phyloP scores from a whole-genome alignment of 1,140 invertebrate species.

The Matsumurasca onukii region DNA sequence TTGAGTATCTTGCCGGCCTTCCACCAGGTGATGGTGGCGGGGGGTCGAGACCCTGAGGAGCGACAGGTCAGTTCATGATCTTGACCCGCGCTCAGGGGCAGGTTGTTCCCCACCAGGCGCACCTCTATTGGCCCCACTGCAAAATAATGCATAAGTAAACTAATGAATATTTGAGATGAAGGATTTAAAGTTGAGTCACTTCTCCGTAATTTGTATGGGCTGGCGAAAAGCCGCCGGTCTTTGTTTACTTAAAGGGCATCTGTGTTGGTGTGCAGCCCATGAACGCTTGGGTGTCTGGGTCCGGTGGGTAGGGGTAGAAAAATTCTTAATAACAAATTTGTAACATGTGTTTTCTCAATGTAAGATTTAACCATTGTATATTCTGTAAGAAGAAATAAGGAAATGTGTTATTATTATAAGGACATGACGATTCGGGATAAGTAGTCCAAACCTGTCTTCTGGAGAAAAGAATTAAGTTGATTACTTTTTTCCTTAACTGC shows the following conservation, averaged over 20 bases:
- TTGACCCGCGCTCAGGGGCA: constrained; percentile 75
- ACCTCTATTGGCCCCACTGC: constrained; percentile 80
- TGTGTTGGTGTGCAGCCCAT: too few relatives aligned
- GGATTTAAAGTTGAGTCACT: neutral
- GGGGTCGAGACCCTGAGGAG: constrained; percentile 77
- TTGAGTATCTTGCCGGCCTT: constrained; percentile 70
- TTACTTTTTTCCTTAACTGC: too few relatives aligned
- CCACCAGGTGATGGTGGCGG: constrained; percentile 83
- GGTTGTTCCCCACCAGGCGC: constrained; percentile 68
- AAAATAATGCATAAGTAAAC: constrained; percentile 25
- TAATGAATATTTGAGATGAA: neutral
- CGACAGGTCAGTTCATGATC: constrained; percentile 78
- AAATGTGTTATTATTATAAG: too few relatives aligned
- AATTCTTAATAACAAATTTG: too few relatives aligned
- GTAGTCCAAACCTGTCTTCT: too few relatives aligned
- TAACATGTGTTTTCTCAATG: too few relatives aligned
- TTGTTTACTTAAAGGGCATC: neutral
- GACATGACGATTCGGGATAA: too few relatives aligned
- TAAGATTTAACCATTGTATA: too few relatives aligned
- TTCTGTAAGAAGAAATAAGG: too few relatives aligned
- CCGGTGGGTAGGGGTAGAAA: too few relatives aligned
- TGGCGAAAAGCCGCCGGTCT: neutral
- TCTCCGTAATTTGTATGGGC: neutral
- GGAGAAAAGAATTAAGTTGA: too few relatives aligned
- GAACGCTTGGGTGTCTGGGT: too few relatives aligned